Conservation (phyloP, 2,113 vertebrate genomes). For the Penelope pileata region DNA sequence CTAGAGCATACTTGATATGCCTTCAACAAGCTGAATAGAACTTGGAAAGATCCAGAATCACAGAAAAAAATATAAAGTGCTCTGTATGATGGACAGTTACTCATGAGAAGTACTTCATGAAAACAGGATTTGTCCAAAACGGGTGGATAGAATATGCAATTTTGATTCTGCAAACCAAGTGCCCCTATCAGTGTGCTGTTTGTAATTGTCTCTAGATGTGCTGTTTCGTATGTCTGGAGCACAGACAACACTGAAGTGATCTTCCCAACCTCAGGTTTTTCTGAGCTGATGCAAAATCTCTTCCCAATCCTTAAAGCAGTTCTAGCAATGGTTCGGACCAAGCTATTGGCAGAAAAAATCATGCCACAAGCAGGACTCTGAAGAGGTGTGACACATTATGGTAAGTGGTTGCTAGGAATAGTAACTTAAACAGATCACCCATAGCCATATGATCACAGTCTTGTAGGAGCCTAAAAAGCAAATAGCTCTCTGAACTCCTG, state of each 20-base stretch:
- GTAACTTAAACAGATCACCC: not conserved
- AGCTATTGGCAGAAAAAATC: not conserved
- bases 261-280: not conserved
- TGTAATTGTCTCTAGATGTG: not conserved
- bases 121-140: not conserved
- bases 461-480: not conserved
- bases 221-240: not conserved
- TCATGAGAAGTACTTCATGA: not conserved
- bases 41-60: not conserved
- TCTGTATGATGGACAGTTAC: not conserved
- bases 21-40: not conserved
- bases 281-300: not conserved
- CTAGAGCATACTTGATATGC: not conserved
- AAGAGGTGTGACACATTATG: not conserved
- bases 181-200: not conserved
- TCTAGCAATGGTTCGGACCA: not conserved
- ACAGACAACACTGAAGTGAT: not conserved
- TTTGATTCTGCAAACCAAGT: not conserved
- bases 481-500: not conserved
- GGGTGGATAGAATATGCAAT: not conserved
- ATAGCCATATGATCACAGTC: too few relatives aligned
- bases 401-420: not conserved
- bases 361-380: not conserved
- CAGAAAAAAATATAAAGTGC: too few relatives aligned
- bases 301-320: not conserved